Evolutionary conservation across 2,888 invertebrate genomes (phyloP).

Genomic region (Tenodera sinensis): DNA sequence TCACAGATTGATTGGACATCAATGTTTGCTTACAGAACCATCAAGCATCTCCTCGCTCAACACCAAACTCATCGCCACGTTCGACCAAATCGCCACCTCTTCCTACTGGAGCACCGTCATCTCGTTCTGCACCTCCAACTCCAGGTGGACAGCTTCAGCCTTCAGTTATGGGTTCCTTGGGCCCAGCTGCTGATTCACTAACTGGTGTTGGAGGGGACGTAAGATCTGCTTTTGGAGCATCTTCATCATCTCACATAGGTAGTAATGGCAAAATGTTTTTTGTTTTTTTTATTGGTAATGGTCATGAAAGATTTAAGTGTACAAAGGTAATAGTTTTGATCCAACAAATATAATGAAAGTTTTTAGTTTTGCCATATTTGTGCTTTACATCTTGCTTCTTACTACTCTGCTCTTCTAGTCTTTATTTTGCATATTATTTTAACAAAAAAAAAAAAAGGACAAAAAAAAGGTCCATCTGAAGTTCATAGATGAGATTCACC

Average conservation of each 20-base stretch:
- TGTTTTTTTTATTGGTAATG: not conserved
- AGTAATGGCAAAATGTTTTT: too few relatives aligned
- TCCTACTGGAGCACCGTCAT: slow-evolving; percentile 53
- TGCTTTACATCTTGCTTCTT: too few relatives aligned
- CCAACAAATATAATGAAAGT: not conserved
- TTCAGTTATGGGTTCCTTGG: slow-evolving; percentile 28
- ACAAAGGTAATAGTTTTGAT: too few relatives aligned
- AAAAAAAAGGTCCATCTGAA: too few relatives aligned
- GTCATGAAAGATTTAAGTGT: too few relatives aligned
- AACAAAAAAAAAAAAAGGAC: too few relatives aligned
- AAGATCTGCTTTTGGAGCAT: slow-evolving; percentile 43
- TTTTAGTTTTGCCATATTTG: too few relatives aligned
- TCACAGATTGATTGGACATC: too few relatives aligned
- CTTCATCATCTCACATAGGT: slow-evolving; percentile 24
- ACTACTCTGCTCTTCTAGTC: too few relatives aligned
- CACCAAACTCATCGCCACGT: slow-evolving; percentile 82
- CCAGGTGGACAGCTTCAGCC: slow-evolving; percentile 47
- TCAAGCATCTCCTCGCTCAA: slow-evolving; percentile 79
- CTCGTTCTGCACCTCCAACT: slow-evolving; percentile 50
- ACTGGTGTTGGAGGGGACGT: slow-evolving; percentile 58
- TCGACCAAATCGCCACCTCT: slow-evolving; percentile 82
- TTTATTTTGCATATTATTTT: too few relatives aligned
- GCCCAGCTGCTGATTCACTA: slow-evolving; percentile 48
- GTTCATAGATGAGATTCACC: too few relatives aligned
- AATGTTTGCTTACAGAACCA: slow-evolving; percentile 59